Evolutionary conservation across 1,140 invertebrate genomes (phyloP).

Genomic region (Drosophila elegans): DNA sequence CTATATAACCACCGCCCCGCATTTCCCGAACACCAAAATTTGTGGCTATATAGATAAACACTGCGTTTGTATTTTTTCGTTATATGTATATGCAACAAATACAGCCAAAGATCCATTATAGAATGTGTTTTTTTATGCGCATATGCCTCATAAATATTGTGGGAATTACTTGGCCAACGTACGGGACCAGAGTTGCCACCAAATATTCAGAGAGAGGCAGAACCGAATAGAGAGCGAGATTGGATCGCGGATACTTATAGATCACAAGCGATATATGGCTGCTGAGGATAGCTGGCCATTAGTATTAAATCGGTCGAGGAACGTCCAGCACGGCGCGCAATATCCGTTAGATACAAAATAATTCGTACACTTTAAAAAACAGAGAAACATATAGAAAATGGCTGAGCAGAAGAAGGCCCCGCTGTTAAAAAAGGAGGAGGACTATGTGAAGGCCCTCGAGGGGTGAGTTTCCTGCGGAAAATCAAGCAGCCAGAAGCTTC

Average conservation of each 20-base stretch:
- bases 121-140: conserved; percentile 76
- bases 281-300: conserved; percentile 58
- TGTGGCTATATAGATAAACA: conserved; percentile 13
- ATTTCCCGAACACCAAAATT: not conserved
- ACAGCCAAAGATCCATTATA: conserved; percentile 66
- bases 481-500: not conserved
- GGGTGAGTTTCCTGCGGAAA: conserved; percentile 57
- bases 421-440: conserved; percentile 80
- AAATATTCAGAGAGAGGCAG: conserved; percentile 6
- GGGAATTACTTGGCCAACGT: conserved; percentile 74
- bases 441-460: conserved; percentile 80
- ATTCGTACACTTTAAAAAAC: conserved; percentile 15
- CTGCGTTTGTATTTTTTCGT: conserved; percentile 23
- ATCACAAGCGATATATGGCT: conserved; percentile 45
- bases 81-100: conserved; percentile 28
- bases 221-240: not conserved
- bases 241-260: conserved; percentile 52
- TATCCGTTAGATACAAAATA: conserved; percentile 71
- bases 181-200: conserved; percentile 64
- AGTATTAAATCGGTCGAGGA: conserved; percentile 83
- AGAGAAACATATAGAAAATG: conserved; percentile 56
- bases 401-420: conserved; percentile 84
- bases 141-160: conserved; percentile 79
- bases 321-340: conserved; percentile 79
- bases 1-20: conserved; percentile 12